These are phyloP conservation scores for Cotesia typhae DNA, from an alignment of 1,140 invertebrate genomes.

Conservation along the genomic window DNA sequence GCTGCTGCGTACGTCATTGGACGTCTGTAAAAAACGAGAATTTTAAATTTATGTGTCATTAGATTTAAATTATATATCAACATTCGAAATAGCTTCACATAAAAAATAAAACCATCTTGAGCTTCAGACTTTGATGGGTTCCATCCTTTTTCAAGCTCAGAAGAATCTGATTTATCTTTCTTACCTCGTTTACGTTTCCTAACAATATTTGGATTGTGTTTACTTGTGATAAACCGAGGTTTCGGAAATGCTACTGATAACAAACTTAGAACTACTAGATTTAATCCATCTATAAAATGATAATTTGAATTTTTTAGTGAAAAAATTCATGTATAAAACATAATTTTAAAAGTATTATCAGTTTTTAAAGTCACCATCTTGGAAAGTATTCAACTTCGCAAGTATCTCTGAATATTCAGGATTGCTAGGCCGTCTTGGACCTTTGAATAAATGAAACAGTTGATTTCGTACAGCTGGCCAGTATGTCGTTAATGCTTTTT, in stretches of 20 bases:
- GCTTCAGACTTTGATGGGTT: conserved; percentile 20
- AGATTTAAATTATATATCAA: conserved; percentile 1
- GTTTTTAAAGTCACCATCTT: background rate
- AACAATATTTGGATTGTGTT: background rate
- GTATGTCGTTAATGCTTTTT: conserved; percentile 4
- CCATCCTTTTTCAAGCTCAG: background rate
- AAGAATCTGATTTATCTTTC: conserved; percentile 1
- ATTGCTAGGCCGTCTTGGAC: conserved; percentile 10
- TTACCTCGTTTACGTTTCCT: background rate
- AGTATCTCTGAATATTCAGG: background rate
- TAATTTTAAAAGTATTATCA: background rate
- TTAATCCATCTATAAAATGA: background rate
- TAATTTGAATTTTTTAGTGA: background rate
- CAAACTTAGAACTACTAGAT: background rate
- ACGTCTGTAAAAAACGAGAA: background rate
- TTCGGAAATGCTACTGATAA: background rate
- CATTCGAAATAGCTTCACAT: conserved; percentile 9
- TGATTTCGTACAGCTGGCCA: conserved; percentile 8
- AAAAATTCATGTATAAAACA: background rate
- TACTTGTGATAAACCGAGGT: background rate
- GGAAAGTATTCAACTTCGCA: background rate
- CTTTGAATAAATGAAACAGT: background rate
- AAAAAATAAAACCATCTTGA: conserved; percentile 8
- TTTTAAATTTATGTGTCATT: background rate
- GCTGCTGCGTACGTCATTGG: conserved; percentile 3